A percentile compares a stretch with the other conserved stretches of the same genome.
phyloP scores from a whole-genome alignment of 92 coral and sea anemone species.

The Porites evermanni region DNA sequence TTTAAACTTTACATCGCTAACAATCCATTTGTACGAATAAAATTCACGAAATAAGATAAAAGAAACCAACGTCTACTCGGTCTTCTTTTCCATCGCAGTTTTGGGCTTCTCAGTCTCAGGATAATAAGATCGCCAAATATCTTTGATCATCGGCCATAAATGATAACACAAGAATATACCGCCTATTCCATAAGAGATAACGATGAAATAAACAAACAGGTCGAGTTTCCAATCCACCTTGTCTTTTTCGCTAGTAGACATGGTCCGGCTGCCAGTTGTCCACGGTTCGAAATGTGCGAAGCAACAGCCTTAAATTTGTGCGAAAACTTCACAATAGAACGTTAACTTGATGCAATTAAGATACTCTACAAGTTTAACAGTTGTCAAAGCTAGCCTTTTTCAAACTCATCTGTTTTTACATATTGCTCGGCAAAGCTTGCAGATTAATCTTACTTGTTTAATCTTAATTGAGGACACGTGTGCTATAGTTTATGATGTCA shows the following conservation, averaged over 20 bases:
- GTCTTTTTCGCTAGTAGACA: not conserved
- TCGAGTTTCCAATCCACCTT: not conserved
- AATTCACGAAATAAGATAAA: too few relatives aligned
- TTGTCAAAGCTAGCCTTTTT: too few relatives aligned
- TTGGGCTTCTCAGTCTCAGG: not conserved
- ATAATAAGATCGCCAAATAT: slow-evolving; percentile 28
- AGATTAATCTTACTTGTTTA: not conserved
- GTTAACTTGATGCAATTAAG: too few relatives aligned
- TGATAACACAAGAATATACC: slow-evolving; percentile 23
- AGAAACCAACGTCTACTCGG: not conserved
- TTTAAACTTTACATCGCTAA: too few relatives aligned
- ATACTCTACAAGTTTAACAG: too few relatives aligned
- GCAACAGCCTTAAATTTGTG: not conserved
- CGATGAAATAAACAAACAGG: not conserved
- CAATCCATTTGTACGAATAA: too few relatives aligned
- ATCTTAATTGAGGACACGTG: not conserved
- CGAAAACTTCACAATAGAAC: too few relatives aligned
- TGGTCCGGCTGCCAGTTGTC: not conserved
- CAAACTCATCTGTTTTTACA: too few relatives aligned
- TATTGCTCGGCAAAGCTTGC: not conserved
- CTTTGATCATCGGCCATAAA: slow-evolving; percentile 33
- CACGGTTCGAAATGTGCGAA: not conserved
- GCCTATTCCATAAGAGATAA: slow-evolving; percentile 9
- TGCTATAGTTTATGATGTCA: not conserved
- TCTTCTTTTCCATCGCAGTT: not conserved